These are phyloP conservation scores for Parotia lawesii DNA, from an alignment of 2,113 vertebrate genomes.

Conservation along the genomic window DNA sequence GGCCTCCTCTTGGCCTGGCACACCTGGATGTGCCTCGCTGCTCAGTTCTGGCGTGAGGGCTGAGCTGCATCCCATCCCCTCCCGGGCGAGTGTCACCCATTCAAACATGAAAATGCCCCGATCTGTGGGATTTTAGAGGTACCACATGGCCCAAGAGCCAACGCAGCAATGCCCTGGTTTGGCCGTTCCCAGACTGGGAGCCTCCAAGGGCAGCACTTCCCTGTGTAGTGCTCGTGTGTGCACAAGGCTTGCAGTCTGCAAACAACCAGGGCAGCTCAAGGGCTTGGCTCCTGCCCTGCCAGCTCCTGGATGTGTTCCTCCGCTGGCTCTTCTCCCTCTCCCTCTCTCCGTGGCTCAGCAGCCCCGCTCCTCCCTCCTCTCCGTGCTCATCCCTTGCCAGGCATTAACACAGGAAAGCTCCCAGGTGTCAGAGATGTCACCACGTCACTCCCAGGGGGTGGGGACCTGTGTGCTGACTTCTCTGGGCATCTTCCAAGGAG, in stretches of 20 bases:
- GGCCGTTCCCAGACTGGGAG: background rate
- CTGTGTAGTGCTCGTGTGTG: rapidly evolving
- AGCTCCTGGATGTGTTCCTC: background rate
- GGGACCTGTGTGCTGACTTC: background rate
- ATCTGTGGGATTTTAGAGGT: rapidly evolving
- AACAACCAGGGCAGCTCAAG: background rate
- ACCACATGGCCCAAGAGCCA: rapidly evolving
- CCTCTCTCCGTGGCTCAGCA: background rate
- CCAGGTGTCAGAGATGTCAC: background rate
- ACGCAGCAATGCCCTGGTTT: rapidly evolving
- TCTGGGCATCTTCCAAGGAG: background rate
- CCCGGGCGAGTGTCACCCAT: too few relatives aligned
- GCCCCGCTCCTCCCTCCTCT: background rate
- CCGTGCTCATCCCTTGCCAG: background rate
- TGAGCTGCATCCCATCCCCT: background rate
- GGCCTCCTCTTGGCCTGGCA: background rate
- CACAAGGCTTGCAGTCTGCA: background rate
- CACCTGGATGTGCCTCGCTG: background rate
- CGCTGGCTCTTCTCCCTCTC: background rate
- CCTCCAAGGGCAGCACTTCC: background rate
- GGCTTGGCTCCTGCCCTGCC: background rate
- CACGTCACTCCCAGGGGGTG: background rate
- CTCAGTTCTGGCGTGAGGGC: background rate
- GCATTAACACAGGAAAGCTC: background rate
- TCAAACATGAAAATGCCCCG: rapidly evolving